A percentile compares a stretch with the other conserved stretches of the same genome.
These are phyloP conservation scores for Sinocyclocheilus grahami DNA, from an alignment of 2,113 vertebrate species.

Conservation along the genomic window DNA sequence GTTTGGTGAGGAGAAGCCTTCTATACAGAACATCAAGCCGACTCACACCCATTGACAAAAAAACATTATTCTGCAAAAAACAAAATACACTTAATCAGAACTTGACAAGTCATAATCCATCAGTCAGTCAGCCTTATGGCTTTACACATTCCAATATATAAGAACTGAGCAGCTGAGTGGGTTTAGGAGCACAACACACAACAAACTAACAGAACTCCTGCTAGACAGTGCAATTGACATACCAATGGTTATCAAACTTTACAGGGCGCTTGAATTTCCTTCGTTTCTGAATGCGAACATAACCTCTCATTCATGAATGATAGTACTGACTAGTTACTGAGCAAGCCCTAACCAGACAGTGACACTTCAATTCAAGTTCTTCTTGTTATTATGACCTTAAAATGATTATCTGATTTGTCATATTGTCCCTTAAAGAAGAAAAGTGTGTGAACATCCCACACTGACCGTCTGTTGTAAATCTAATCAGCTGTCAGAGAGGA, in stretches of 20 bases:
- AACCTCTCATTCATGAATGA: background rate
- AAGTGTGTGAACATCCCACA: background rate
- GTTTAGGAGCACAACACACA: background rate
- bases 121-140: background rate
- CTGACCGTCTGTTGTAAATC: background rate
- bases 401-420: background rate
- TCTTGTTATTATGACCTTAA: background rate
- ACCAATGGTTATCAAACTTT: background rate
- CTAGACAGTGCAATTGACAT: background rate
- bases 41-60: constrained; percentile 91
- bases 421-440: background rate
- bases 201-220: background rate
- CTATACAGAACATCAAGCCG: constrained; percentile 93
- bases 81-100: background rate
- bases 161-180: background rate
- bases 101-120: background rate
- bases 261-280: background rate
- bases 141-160: constrained; percentile 3
- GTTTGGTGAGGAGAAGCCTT: constrained; percentile 93
- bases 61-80: constrained; percentile 73
- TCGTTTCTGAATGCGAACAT: background rate
- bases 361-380: background rate
- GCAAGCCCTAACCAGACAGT: background rate
- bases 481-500: constrained; percentile 1
- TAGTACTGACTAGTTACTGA: background rate